A percentile compares a stretch with the other conserved stretches of the same genome.
phyloP scores from a whole-genome alignment of 2,888 invertebrate genomes.

The Xestia xanthographa region DNA sequence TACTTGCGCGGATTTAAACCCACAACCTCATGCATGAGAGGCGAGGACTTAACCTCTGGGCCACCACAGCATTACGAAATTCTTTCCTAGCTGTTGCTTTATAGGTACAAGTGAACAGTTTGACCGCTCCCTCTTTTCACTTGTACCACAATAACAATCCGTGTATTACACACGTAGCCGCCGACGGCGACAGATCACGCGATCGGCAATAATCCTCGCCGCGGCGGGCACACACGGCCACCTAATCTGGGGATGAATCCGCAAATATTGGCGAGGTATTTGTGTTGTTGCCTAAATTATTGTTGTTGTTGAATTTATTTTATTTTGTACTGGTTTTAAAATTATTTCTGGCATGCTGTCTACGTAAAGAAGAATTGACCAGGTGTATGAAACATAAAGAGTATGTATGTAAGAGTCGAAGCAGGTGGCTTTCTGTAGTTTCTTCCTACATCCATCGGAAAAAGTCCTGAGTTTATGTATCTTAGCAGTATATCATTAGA shows the following conservation, averaged over 20 bases:
- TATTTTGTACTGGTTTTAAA: conserved; percentile 11
- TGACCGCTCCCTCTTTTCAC: conserved; percentile 10
- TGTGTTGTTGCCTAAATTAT: conserved; percentile 55
- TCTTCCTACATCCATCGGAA: too few relatives aligned
- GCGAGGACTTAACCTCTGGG: too few relatives aligned
- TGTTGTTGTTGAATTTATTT: conserved; percentile 46
- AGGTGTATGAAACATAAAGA: too few relatives aligned
- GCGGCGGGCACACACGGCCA: conserved; percentile 80
- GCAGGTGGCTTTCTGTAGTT: too few relatives aligned
- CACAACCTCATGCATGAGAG: too few relatives aligned
- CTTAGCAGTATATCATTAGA: too few relatives aligned
- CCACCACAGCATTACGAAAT: too few relatives aligned
- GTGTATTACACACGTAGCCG: conserved; percentile 85
- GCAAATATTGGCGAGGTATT: conserved; percentile 77
- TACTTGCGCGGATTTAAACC: too few relatives aligned
- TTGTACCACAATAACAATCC: conserved; percentile 70
- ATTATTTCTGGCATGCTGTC: background rate
- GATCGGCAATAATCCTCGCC: conserved; percentile 81
- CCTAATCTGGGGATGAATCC: conserved; percentile 81
- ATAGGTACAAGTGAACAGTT: background rate
- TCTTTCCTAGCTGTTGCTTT: background rate
- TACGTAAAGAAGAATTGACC: too few relatives aligned
- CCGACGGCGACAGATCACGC: conserved; percentile 81
- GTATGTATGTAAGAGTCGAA: too few relatives aligned
- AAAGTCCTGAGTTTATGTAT: too few relatives aligned